These are phyloP conservation scores for Fratercula arctica DNA, from an alignment of 2,797 vertebrate species.

Conservation along the genomic window DNA sequence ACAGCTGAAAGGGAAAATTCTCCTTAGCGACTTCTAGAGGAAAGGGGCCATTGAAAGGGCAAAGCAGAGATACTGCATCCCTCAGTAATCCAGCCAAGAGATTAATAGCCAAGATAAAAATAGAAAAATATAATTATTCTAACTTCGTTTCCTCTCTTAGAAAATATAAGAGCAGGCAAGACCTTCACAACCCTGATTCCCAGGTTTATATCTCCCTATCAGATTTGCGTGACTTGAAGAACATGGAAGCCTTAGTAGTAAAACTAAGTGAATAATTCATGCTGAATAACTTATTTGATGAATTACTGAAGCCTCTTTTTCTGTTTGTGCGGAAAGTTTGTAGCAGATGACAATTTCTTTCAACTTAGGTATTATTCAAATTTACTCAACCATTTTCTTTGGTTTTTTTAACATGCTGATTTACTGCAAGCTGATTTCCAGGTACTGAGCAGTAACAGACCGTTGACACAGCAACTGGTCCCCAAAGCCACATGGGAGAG, in stretches of 20 bases:
- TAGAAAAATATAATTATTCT: constrained; percentile 59
- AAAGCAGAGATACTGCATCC: constrained; percentile 11
- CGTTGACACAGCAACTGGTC: neutral
- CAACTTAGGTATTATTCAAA: neutral
- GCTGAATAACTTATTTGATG: constrained; percentile 7
- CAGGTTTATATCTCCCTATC: constrained; percentile 45
- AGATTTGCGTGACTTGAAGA: constrained; percentile 35
- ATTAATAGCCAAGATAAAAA: constrained; percentile 62
- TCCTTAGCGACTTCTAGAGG: neutral
- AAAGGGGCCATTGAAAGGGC: constrained; percentile 40
- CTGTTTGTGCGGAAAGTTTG: neutral
- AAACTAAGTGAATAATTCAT: constrained; percentile 63
- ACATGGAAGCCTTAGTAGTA: constrained; percentile 33
- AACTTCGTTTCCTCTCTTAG: constrained; percentile 45
- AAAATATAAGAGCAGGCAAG: constrained; percentile 28
- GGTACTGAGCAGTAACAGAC: neutral
- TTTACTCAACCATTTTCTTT: neutral
- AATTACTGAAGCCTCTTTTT: constrained; percentile 18
- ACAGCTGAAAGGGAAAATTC: constrained; percentile 18
- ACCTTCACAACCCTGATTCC: constrained; percentile 36
- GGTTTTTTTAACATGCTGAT: neutral
- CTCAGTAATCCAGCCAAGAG: constrained; percentile 50
- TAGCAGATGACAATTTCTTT: constrained; percentile 29
- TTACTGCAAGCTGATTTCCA: neutral
- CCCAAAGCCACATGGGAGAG: neutral